Evolutionary conservation across 2,113 vertebrate genomes (phyloP).

Genomic region (Semicossyphus pulcher): DNA sequence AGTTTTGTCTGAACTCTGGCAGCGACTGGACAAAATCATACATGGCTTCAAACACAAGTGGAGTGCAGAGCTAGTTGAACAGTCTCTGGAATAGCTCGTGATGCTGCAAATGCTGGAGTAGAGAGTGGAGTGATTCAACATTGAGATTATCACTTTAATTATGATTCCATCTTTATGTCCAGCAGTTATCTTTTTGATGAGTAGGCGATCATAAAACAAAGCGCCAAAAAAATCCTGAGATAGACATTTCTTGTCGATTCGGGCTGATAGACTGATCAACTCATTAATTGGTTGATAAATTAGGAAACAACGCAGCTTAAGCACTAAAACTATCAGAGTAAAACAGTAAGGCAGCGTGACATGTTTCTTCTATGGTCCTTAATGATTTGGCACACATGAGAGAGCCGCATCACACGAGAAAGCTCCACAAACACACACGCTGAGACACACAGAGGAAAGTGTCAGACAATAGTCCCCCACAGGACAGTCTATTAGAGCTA

Average conservation of each 20-base stretch:
- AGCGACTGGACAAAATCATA: too few relatives aligned
- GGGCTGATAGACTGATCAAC: neutral
- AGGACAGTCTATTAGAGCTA: constrained; percentile 66
- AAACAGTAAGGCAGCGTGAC: neutral
- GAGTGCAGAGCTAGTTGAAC: neutral
- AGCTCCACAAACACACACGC: constrained; percentile 1
- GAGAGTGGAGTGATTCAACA: neutral
- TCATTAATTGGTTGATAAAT: constrained; percentile 4
- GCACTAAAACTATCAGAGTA: neutral
- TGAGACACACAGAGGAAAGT: neutral
- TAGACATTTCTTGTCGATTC: neutral
- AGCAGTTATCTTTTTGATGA: neutral
- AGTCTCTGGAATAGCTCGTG: neutral
- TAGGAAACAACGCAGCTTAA: constrained; percentile 1
- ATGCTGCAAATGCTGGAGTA: neutral
- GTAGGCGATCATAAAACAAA: neutral
- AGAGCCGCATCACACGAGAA: neutral
- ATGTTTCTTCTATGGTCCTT: neutral
- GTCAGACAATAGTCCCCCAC: constrained; percentile 54
- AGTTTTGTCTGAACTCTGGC: too few relatives aligned
- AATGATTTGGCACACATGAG: neutral
- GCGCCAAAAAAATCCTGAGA: neutral
- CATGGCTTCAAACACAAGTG: neutral
- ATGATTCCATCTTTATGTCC: neutral
- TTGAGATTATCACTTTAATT: neutral